Conservation (phyloP, 2,888 invertebrate species). For the Carcina quercana region DNA sequence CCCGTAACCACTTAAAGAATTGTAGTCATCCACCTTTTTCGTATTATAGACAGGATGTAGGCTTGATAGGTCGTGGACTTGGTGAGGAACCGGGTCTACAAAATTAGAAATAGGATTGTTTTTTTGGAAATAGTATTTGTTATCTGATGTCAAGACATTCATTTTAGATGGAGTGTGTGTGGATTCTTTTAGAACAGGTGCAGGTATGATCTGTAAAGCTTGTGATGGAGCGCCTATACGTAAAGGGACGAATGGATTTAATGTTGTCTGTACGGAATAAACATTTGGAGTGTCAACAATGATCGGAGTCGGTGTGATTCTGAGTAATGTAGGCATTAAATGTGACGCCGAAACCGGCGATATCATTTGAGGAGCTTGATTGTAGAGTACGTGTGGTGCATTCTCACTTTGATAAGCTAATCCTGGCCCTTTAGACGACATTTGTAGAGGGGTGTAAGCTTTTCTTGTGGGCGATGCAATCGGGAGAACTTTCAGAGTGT, state of each 20-base stretch:
- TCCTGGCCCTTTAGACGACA: constrained; percentile 54
- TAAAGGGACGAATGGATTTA: constrained; percentile 70
- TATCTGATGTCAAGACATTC: constrained; percentile 33
- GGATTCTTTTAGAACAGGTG: constrained; percentile 49
- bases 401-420: constrained; percentile 63
- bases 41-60: constrained; percentile 48
- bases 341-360: constrained; percentile 63
- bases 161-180: constrained; percentile 36
- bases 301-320: constrained; percentile 49
- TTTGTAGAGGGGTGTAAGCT: constrained; percentile 47
- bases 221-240: constrained; percentile 41
- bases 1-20: constrained; percentile 60
- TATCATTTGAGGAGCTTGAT: constrained; percentile 61
- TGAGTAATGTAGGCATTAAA: constrained; percentile 35
- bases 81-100: constrained; percentile 66
- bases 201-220: constrained; percentile 49
- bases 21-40: constrained; percentile 66
- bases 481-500: constrained; percentile 71
- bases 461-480: constrained; percentile 47
- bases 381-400: constrained; percentile 45
- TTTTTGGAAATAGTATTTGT: constrained; percentile 39
- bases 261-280: constrained; percentile 71
- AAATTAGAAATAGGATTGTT: constrained; percentile 63
- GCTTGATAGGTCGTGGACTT: constrained; percentile 55
- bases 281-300: constrained; percentile 39